A percentile compares a stretch with the other conserved stretches of the same genome.
phyloP scores from a whole-genome alignment of 2,888 invertebrate species.

The Zhuqinia jingwanae region DNA sequence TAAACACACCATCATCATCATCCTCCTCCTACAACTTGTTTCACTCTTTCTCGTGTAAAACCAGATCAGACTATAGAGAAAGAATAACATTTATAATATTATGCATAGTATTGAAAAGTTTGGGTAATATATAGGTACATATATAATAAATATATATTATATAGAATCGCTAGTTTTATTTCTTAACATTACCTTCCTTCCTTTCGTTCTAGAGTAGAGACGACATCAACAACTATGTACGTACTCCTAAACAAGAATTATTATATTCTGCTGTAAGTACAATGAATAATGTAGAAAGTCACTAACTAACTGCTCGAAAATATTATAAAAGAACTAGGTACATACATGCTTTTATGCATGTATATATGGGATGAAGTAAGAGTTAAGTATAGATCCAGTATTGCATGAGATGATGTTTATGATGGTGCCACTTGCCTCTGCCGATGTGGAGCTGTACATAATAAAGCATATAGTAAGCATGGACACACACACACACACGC shows the following conservation, averaged over 20 bases:
- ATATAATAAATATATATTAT: too few species aligned
- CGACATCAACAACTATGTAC: slow-evolving; percentile 4
- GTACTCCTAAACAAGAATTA: slow-evolving; percentile 39
- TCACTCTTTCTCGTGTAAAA: background rate
- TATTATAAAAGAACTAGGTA: too few species aligned
- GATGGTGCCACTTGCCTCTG: slow-evolving; percentile 11
- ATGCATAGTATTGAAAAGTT: slow-evolving; percentile 12
- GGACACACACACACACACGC: too few species aligned
- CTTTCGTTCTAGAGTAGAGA: background rate
- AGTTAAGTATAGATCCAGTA: background rate
- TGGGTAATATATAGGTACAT: too few species aligned
- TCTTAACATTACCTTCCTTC: background rate
- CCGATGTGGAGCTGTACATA: background rate
- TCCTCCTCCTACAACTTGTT: slow-evolving; percentile 23
- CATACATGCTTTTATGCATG: too few species aligned
- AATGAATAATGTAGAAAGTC: slow-evolving; percentile 45
- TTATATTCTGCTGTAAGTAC: slow-evolving; percentile 36
- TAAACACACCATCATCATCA: slow-evolving; percentile 4
- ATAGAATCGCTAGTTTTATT: background rate
- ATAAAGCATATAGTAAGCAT: too few species aligned
- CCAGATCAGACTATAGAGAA: slow-evolving; percentile 1
- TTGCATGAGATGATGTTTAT: slow-evolving; percentile 12
- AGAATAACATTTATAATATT: slow-evolving; percentile 15
- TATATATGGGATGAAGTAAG: background rate
- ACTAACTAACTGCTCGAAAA: slow-evolving; percentile 13